A percentile compares a stretch with the other conserved stretches of the same genome.
These are phyloP conservation scores for Drosophila tristis DNA, from an alignment of 1,140 invertebrate genomes.

Conservation along the genomic window DNA sequence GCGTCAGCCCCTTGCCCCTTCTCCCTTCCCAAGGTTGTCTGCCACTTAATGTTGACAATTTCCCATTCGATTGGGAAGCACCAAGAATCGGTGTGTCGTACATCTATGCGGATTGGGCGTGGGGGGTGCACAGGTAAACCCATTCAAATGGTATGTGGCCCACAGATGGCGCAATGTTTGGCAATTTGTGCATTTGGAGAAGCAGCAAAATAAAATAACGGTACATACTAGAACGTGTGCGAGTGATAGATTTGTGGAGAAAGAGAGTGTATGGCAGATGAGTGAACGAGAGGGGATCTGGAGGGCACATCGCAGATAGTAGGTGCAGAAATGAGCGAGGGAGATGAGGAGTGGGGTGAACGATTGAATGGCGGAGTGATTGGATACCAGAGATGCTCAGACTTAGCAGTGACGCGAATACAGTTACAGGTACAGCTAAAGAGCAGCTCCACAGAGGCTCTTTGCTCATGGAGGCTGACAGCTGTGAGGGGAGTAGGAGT, in stretches of 20 bases:
- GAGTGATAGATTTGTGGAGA: conserved; percentile 19
- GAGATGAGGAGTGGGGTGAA: conserved; percentile 10
- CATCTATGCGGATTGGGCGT: conserved; percentile 25
- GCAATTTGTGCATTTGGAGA: conserved; percentile 71
- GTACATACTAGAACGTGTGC: conserved; percentile 40
- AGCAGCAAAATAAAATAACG: conserved; percentile 65
- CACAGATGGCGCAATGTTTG: conserved; percentile 71
- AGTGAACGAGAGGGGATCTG: background rate
- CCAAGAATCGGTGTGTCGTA: conserved; percentile 28
- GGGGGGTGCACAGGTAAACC: conserved; percentile 56
- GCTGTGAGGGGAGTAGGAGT: no score
- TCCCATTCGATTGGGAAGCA: conserved; percentile 69
- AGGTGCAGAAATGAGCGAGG: conserved; percentile 19
- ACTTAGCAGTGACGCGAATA: background rate
- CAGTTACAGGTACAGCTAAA: background rate
- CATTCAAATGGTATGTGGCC: background rate
- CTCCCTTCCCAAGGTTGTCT: conserved; percentile 44
- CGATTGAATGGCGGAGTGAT: conserved; percentile 10
- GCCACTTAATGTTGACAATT: conserved; percentile 80
- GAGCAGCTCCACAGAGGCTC: no score
- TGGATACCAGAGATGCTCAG: background rate
- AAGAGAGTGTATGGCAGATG: background rate
- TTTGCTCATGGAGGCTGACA: no score
- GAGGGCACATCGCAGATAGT: no score
- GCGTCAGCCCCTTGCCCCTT: no score